Conservation (phyloP, 2,113 vertebrate genomes). For the Scolopax mira region DNA sequence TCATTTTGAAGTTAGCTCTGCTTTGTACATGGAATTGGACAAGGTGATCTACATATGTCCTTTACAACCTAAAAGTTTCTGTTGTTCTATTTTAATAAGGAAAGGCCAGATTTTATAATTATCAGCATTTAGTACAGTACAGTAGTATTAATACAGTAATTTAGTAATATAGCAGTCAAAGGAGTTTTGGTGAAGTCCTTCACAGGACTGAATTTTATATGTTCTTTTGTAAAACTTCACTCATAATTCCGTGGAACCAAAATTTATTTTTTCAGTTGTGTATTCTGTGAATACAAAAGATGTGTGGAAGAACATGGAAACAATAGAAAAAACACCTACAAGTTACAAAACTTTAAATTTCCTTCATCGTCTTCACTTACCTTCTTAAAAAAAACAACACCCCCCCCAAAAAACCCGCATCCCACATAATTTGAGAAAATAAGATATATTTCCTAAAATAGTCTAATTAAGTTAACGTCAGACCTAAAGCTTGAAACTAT, state of each 20-base stretch:
- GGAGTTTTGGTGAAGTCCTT: background rate
- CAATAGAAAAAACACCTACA: background rate
- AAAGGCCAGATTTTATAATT: background rate
- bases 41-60: background rate
- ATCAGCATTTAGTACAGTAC: background rate
- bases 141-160: background rate
- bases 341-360: background rate
- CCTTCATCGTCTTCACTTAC: accelerated
- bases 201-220: background rate
- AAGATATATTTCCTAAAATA: background rate
- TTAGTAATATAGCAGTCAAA: background rate
- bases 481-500: background rate
- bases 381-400: background rate
- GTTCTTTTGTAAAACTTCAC: background rate
- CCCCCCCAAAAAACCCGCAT: no score
- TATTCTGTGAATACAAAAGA: background rate
- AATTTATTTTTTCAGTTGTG: background rate
- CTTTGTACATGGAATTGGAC: background rate
- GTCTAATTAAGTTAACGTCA: background rate
- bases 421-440: background rate
- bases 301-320: background rate
- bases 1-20: background rate
- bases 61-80: background rate
- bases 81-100: background rate
- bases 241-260: background rate